Evolutionary conservation across 1,140 invertebrate genomes (phyloP).

Genomic region (Drosophila tsacasi): DNA sequence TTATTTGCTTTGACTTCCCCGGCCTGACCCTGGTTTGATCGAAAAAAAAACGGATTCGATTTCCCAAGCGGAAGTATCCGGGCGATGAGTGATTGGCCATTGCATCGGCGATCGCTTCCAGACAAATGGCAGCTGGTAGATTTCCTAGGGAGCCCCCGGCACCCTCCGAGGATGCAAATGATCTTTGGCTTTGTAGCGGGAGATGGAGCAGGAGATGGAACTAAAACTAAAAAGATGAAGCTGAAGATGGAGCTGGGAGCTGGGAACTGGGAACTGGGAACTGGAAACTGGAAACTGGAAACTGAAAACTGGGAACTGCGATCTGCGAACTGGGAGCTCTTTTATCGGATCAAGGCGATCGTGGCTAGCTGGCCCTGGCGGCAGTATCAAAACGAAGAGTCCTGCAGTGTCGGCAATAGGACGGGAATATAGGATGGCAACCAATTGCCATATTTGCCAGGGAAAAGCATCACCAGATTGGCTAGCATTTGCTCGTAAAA

Average conservation of each 20-base stretch:
- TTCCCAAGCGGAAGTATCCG: slow-evolving; percentile 24
- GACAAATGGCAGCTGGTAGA: slow-evolving; percentile 48
- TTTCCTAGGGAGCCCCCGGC: slow-evolving; percentile 21
- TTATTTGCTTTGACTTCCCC: not conserved
- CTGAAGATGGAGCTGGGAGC: not conserved
- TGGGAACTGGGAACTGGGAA: not conserved
- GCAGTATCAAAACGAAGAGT: slow-evolving; percentile 75
- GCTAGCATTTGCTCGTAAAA: slow-evolving; percentile 71
- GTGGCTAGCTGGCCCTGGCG: slow-evolving; percentile 34
- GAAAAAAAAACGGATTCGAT: slow-evolving; percentile 6
- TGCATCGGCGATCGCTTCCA: slow-evolving; percentile 24
- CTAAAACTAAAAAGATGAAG: no score
- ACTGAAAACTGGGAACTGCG: not conserved
- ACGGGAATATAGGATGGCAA: slow-evolving; percentile 70
- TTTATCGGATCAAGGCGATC: slow-evolving; percentile 58
- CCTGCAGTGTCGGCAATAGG: slow-evolving; percentile 70
- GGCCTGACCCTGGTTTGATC: not conserved
- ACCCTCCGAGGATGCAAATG: slow-evolving; percentile 27
- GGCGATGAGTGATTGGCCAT: slow-evolving; percentile 63
- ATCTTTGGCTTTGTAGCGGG: slow-evolving; percentile 12
- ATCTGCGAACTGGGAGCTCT: not conserved
- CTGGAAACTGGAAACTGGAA: not conserved
- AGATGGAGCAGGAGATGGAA: not conserved
- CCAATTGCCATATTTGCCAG: slow-evolving; percentile 66
- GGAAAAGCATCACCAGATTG: slow-evolving; percentile 68